phyloP scores from a whole-genome alignment of 2,888 invertebrate genomes.

The Julus scanicus region DNA sequence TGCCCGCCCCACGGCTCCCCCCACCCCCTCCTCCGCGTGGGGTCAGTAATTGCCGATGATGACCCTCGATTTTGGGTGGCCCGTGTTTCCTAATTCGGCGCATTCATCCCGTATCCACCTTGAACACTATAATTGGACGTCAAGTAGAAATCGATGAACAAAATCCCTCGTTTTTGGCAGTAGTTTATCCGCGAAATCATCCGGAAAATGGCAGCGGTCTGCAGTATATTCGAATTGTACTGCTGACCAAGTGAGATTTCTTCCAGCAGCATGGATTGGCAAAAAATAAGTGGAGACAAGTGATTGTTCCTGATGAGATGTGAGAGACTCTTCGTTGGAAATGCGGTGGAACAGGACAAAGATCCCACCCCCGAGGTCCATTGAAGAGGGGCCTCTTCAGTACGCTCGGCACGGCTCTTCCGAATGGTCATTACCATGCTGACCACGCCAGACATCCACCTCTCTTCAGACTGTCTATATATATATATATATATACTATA shows the following conservation, averaged over 20 bases:
- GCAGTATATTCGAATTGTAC: background rate
- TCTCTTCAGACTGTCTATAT: background rate
- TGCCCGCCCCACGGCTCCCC: background rate
- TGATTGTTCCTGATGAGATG: background rate
- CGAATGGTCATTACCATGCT: background rate
- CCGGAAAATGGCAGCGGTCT: background rate
- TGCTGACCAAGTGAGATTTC: background rate
- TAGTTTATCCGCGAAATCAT: background rate
- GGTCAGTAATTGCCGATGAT: background rate
- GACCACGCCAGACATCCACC: background rate
- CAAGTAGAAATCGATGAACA: background rate
- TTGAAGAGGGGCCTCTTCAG: background rate
- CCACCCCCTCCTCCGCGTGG: background rate
- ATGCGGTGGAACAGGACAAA: background rate
- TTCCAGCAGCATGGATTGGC: background rate
- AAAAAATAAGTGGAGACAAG: background rate
- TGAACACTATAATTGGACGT: background rate
- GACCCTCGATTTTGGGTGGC: conserved; percentile 1
- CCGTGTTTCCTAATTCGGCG: background rate
- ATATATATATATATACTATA: background rate
- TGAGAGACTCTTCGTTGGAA: too few relatives aligned
- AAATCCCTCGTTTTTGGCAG: background rate
- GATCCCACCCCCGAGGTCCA: background rate
- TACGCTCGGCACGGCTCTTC: background rate
- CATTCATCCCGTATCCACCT: background rate